phyloP scores from a whole-genome alignment of 2,797 vertebrate genomes.

The Danio tinwini region DNA sequence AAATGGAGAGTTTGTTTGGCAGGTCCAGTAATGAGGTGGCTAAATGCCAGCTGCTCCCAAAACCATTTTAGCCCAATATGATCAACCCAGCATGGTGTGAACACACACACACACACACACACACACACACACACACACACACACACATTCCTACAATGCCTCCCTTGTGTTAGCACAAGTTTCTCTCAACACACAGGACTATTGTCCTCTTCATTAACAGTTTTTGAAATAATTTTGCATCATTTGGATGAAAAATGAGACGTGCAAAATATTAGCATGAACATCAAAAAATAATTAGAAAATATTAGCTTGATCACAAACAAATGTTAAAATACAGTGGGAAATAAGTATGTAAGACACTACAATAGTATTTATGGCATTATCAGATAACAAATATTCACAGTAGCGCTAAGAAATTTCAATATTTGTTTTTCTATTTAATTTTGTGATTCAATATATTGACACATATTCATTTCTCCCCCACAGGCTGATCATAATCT shows the following conservation, averaged over 20 bases:
- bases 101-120: slow-evolving; percentile 54
- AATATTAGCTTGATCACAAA: too few species aligned
- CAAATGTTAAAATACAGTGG: not conserved
- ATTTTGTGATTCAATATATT: not conserved
- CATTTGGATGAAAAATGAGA: slow-evolving; percentile 34
- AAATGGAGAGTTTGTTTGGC: slow-evolving; percentile 51
- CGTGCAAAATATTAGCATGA: slow-evolving; percentile 6
- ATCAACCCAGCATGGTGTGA: slow-evolving; percentile 63
- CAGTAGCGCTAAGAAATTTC: not conserved
- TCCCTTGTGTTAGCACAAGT: slow-evolving; percentile 55
- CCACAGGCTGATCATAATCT: slow-evolving; percentile 36
- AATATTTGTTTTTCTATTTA: not conserved
- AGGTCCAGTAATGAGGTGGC: slow-evolving; percentile 71
- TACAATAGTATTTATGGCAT: not conserved
- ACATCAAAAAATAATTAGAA: too few species aligned
- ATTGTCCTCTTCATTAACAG: slow-evolving; percentile 47
- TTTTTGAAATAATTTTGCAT: slow-evolving; percentile 39
- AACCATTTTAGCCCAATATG: slow-evolving; percentile 65
- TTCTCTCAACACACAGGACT: slow-evolving; percentile 41
- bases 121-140: slow-evolving; percentile 53
- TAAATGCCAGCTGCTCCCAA: slow-evolving; percentile 63
- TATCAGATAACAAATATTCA: not conserved
- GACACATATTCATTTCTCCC: not conserved
- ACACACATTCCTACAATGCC: slow-evolving; percentile 58
- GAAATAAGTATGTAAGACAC: not conserved